Evolutionary conservation across 2,797 vertebrate species (phyloP).

Genomic region (Rousettus madagascariensis): DNA sequence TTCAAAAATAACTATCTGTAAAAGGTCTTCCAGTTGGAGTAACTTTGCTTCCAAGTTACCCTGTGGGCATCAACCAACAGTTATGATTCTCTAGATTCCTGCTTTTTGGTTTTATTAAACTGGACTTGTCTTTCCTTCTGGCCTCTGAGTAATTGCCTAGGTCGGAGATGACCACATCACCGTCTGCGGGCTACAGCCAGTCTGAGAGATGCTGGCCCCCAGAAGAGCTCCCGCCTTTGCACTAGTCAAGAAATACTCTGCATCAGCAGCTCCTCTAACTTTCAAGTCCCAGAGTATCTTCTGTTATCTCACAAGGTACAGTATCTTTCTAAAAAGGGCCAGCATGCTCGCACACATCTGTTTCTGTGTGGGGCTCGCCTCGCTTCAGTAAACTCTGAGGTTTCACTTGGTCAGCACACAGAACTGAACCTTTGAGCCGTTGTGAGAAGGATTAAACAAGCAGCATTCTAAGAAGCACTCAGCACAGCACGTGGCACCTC

Average conservation of each 20-base stretch:
- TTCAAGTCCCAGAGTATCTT: not conserved
- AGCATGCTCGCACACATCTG: not conserved
- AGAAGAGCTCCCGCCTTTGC: not conserved
- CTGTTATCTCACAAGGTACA: not conserved
- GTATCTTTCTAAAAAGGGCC: not conserved
- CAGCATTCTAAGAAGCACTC: not conserved
- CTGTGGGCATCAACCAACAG: slow-evolving; percentile 34
- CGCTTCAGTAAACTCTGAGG: no score
- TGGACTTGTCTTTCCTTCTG: slow-evolving; percentile 43
- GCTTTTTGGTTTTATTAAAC: slow-evolving; percentile 52
- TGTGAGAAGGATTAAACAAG: not conserved
- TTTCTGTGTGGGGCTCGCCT: not conserved
- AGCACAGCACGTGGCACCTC: not conserved
- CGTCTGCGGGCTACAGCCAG: not conserved
- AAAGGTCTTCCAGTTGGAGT: slow-evolving; percentile 38
- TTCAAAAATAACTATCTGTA: slow-evolving; percentile 37
- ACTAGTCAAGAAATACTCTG: not conserved
- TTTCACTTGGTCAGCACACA: not conserved
- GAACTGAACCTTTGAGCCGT: not conserved
- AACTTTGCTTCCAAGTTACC: slow-evolving; percentile 30
- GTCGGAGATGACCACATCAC: not conserved
- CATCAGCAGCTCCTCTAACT: not conserved
- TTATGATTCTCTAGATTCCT: slow-evolving; percentile 32
- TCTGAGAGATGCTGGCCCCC: not conserved
- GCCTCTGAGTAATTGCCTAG: slow-evolving; percentile 6